These are phyloP conservation scores for Nanger granti DNA, from an alignment of 2,113 vertebrate species.

Conservation along the genomic window DNA sequence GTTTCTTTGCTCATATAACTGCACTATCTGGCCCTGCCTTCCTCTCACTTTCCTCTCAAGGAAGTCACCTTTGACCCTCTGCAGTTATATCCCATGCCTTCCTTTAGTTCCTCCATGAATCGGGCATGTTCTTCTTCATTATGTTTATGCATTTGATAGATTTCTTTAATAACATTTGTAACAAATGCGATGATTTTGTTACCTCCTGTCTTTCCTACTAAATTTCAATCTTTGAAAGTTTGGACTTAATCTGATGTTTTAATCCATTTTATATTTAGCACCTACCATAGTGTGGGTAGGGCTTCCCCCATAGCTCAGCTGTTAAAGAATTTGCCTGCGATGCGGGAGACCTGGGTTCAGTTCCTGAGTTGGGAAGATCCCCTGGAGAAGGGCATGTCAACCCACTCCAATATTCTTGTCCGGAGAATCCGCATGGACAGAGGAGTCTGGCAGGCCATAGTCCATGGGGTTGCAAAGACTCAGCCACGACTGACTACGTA, in stretches of 20 bases:
- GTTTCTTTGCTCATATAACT: not conserved
- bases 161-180: not conserved
- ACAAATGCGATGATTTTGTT: not conserved
- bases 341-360: not conserved
- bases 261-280: not conserved
- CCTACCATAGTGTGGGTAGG: not conserved
- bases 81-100: not conserved
- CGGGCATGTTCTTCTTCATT: not conserved
- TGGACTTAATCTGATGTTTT: not conserved
- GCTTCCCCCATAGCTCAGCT: rapidly evolving
- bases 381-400: not conserved
- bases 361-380: not conserved
- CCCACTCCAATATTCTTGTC: not conserved
- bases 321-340: not conserved
- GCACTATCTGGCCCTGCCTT: not conserved
- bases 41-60: not conserved
- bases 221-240: not conserved
- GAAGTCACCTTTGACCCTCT: not conserved
- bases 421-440: rapidly evolving
- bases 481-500: not conserved
- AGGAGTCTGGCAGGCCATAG: not conserved
- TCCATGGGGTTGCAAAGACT: not conserved
- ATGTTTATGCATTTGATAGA: not conserved
- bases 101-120: not conserved
- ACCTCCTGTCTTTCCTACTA: not conserved